These are phyloP conservation scores for Pteruthius melanotis DNA, from an alignment of 2,113 vertebrate genomes.

Conservation along the genomic window DNA sequence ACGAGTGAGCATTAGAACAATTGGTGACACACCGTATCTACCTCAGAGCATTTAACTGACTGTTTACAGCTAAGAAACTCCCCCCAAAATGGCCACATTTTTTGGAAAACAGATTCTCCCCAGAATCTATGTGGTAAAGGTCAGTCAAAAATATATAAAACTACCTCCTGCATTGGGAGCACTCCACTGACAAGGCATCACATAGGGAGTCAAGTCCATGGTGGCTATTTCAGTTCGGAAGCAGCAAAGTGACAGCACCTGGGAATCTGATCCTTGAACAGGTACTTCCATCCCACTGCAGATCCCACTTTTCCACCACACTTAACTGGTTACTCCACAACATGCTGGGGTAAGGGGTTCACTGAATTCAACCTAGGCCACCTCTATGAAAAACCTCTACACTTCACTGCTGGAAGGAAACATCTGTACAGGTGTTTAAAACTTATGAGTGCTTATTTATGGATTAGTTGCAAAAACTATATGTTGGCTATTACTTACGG, in stretches of 20 bases:
- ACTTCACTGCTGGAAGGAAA: not conserved
- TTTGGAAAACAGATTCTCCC: not conserved
- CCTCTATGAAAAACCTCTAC: not conserved
- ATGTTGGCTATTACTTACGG: not conserved
- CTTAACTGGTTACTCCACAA: not conserved
- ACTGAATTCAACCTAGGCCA: not conserved
- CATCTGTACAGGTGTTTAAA: not conserved
- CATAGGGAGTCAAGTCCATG: not conserved
- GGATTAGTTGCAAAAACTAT: not conserved
- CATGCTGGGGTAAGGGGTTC: rapidly evolving
- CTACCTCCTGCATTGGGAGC: not conserved
- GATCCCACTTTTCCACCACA: not conserved
- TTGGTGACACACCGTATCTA: not conserved
- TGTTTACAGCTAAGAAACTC: not conserved
- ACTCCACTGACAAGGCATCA: not conserved
- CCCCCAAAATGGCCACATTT: not conserved
- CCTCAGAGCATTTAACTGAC: not conserved
- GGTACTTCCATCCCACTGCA: not conserved
- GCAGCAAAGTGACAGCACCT: not conserved
- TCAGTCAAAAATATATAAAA: not conserved
- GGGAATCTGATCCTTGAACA: not conserved
- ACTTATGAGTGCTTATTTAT: not conserved
- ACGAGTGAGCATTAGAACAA: not conserved
- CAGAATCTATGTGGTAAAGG: not conserved
- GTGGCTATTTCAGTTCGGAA: not conserved